Conservation (phyloP, 2,113 vertebrate genomes). For the Heterotis niloticus region DNA sequence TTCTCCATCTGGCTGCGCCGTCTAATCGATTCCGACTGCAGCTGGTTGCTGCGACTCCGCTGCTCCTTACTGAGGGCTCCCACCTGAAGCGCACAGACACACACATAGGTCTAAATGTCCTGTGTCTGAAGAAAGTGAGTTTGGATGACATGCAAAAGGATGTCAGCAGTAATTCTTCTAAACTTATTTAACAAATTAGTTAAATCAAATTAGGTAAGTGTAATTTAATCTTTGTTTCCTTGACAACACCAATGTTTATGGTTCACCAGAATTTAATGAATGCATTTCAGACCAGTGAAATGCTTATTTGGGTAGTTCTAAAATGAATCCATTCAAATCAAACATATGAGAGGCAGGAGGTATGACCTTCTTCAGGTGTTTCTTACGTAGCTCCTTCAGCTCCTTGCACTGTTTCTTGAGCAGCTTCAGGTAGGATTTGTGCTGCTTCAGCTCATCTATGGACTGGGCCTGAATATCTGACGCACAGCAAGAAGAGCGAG, state of each 20-base stretch:
- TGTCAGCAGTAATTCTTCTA: too few relatives aligned
- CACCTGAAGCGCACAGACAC: slow-evolving; percentile 49
- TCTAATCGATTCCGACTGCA: slow-evolving; percentile 59
- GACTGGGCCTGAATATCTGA: slow-evolving; percentile 64
- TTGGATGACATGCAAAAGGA: neutral
- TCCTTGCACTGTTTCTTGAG: slow-evolving; percentile 75
- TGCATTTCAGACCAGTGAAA: too few relatives aligned
- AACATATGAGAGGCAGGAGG: neutral
- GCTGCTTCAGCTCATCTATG: slow-evolving; percentile 67
- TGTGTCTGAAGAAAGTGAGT: neutral
- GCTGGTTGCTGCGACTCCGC: slow-evolving; percentile 51
- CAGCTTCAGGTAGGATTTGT: slow-evolving; percentile 72
- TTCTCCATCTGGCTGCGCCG: slow-evolving; percentile 62
- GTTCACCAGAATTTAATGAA: too few relatives aligned
- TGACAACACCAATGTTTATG: too few relatives aligned
- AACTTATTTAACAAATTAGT: too few relatives aligned
- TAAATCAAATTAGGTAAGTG: too few relatives aligned
- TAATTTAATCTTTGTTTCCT: too few relatives aligned
- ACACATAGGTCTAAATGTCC: slow-evolving; percentile 20
- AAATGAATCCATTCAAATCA: neutral
- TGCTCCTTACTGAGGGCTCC: slow-evolving; percentile 71
- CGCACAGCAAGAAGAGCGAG: neutral
- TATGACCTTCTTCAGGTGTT: slow-evolving; percentile 71
- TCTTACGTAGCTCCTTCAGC: slow-evolving; percentile 73
- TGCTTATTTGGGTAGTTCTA: neutral